Conservation (phyloP, 2,797 vertebrate species). For the Pipistrellus pipistrellus region DNA sequence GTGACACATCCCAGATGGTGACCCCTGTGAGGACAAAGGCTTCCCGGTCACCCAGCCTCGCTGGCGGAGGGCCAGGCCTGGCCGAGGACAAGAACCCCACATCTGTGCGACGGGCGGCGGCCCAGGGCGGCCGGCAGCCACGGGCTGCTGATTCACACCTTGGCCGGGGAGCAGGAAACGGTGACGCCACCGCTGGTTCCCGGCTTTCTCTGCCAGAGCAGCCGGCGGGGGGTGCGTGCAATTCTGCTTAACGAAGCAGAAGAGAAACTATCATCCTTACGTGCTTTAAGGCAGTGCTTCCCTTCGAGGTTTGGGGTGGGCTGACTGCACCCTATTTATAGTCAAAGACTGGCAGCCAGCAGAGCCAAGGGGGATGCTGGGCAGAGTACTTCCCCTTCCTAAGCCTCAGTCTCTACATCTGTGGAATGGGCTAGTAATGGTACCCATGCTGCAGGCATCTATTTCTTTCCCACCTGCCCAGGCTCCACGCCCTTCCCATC, state of each 20-base stretch:
- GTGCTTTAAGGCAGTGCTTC: neutral
- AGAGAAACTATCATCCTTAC: neutral
- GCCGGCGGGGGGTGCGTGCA: neutral
- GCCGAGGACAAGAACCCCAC: slow-evolving; percentile 41
- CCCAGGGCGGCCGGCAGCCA: slow-evolving; percentile 62
- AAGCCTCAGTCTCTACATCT: neutral
- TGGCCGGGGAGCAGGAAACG: slow-evolving; percentile 77
- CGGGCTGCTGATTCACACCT: slow-evolving; percentile 79
- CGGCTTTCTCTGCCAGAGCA: slow-evolving; percentile 26
- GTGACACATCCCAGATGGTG: neutral
- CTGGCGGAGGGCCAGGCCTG: slow-evolving; percentile 48
- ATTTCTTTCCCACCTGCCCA: neutral
- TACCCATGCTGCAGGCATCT: rapidly evolving
- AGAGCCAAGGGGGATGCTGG: neutral
- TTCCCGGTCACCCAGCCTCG: slow-evolving; percentile 17
- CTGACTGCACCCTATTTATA: neutral
- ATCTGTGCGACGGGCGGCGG: slow-evolving; percentile 70
- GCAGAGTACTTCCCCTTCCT: neutral
- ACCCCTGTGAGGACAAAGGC: slow-evolving; percentile 64
- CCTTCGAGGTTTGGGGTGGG: neutral
- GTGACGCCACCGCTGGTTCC: slow-evolving; percentile 58
- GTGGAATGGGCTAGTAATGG: neutral
- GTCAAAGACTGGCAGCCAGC: neutral
- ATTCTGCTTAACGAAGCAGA: slow-evolving; percentile 65
- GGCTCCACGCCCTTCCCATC: neutral